Percentiles rank a stretch among this genome's conserved stretches.
Evolutionary conservation across 1,140 invertebrate genomes (phyloP).

Genomic region (Meteorus sp.): DNA sequence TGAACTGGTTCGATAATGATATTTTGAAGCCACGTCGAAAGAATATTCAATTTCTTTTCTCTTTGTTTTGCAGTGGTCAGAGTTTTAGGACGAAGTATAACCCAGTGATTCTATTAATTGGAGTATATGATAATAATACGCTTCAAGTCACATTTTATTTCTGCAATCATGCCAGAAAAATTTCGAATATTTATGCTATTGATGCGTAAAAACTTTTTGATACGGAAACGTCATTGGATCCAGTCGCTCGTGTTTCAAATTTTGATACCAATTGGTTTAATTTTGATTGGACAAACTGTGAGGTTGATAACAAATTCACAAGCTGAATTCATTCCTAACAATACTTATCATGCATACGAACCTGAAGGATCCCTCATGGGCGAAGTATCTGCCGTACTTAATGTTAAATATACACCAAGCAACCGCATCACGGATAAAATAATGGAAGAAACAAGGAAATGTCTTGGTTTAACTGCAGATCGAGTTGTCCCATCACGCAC

Average conservation of each 20-base stretch:
- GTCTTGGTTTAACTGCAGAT: constrained; percentile 40
- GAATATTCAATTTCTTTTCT: no score
- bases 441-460: constrained; percentile 36
- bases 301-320: constrained; percentile 39
- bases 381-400: constrained; percentile 10
- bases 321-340: constrained; percentile 30
- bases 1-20: no score
- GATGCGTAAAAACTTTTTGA: constrained; percentile 48
- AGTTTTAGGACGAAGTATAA: no score
- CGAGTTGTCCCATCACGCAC: no score
- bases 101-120: no score
- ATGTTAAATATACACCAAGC: constrained; percentile 40
- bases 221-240: constrained; percentile 50
- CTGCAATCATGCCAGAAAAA: constrained; percentile 22
- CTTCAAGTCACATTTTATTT: no score
- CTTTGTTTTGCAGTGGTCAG: no score
- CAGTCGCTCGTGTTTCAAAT: constrained; percentile 45
- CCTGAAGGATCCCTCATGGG: constrained; percentile 21
- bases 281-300: constrained; percentile 44
- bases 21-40: no score
- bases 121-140: no score
- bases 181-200: constrained; percentile 45
- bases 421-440: constrained; percentile 34
- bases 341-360: constrained; percentile 38
- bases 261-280: constrained; percentile 45